A percentile compares a stretch with the other conserved stretches of the same genome.
Conservation (phyloP, 2,797 vertebrate genomes). For the Galagoides demidoff region DNA sequence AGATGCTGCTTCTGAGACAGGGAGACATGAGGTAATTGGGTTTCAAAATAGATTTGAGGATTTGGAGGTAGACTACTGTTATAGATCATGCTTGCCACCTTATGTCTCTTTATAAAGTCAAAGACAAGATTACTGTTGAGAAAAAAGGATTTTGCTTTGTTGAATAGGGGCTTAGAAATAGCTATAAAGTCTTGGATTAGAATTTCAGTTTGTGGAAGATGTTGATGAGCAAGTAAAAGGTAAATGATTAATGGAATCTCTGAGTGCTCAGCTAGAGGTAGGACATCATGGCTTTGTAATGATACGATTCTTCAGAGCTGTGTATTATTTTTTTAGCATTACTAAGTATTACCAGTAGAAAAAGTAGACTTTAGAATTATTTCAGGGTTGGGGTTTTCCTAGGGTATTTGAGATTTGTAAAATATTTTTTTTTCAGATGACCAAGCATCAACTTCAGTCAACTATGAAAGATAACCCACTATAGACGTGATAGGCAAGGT, state of each 20-base stretch:
- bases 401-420: background rate
- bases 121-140: background rate
- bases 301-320: background rate
- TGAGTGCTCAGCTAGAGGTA: background rate
- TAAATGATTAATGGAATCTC: background rate
- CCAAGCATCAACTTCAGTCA: background rate
- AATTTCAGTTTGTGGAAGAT: background rate
- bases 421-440: conserved; percentile 7
- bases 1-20: background rate
- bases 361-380: background rate
- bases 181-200: background rate
- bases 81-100: background rate
- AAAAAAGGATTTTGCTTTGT: background rate
- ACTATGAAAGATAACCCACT: background rate
- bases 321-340: background rate
- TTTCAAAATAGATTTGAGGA: background rate
- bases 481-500: background rate
- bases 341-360: background rate
- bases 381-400: background rate
- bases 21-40: background rate
- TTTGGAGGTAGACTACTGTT: background rate
- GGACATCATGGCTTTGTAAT: background rate
- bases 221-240: background rate
- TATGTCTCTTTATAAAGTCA: background rate
- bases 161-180: background rate